Conservation (phyloP, 1,140 invertebrate species). For the Atta cephalotes region DNA sequence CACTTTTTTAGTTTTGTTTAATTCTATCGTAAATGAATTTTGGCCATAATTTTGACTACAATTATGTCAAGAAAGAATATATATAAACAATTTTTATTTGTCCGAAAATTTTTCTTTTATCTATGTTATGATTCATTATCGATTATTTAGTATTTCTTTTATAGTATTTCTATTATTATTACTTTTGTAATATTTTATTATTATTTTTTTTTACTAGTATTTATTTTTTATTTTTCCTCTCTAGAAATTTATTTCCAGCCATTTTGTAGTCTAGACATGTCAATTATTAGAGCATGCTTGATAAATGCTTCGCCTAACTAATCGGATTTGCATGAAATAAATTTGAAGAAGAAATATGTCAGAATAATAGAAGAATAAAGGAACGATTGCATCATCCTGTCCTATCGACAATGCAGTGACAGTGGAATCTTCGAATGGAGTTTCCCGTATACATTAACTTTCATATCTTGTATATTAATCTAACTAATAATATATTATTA, state of each 20-base stretch:
- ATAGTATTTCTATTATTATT: not conserved
- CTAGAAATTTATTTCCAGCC: not conserved
- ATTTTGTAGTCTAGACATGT: not conserved
- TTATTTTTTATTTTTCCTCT: not conserved
- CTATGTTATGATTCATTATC: not conserved
- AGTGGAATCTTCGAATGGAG: not conserved
- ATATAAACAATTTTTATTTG: not conserved
- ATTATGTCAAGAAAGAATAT: not conserved
- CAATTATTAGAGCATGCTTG: not conserved
- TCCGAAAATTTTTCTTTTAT: not conserved
- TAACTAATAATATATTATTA: not conserved
- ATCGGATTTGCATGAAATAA: constrained; percentile 24
- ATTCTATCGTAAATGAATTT: not conserved
- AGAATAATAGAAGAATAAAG: constrained; percentile 10
- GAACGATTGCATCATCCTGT: not conserved
- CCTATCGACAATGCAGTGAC: not conserved
- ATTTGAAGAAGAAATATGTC: not conserved
- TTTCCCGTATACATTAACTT: not conserved
- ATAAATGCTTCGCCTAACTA: not conserved
- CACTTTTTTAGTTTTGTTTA: not conserved
- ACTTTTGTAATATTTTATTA: not conserved
- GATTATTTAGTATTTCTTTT: not conserved
- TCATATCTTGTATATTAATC: not conserved
- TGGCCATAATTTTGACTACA: not conserved
- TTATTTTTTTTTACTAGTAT: not conserved